These are phyloP conservation scores for Drosophila kohkoa DNA, from an alignment of 1,140 invertebrate species.

Conservation along the genomic window DNA sequence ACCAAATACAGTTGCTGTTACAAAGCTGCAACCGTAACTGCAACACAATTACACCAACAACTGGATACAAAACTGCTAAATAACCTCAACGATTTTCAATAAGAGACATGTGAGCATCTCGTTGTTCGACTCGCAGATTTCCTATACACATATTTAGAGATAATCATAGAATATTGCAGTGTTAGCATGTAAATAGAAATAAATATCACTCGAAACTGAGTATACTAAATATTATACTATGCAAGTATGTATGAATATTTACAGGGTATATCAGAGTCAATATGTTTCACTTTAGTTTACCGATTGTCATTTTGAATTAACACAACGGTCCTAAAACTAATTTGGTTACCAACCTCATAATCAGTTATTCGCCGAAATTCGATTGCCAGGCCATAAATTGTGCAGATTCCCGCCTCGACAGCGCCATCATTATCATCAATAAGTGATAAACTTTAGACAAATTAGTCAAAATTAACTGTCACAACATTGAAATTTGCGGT, in stretches of 20 bases:
- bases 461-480: constrained; percentile 79
- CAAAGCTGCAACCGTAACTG: constrained; percentile 40
- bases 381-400: constrained; percentile 62
- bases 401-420: constrained; percentile 32
- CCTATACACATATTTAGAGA: neutral
- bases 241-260: too few species aligned
- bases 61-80: constrained; percentile 12
- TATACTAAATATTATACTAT: too few species aligned
- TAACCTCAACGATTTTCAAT: constrained; percentile 46
- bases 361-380: constrained; percentile 74
- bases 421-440: constrained; percentile 63
- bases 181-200: too few species aligned
- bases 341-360: constrained; percentile 69
- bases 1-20: constrained; percentile 54
- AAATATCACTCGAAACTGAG: too few species aligned
- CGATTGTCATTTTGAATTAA: constrained; percentile 63
- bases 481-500: constrained; percentile 69
- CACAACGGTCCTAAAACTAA: constrained; percentile 53
- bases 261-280: neutral
- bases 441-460: constrained; percentile 75
- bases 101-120: constrained; percentile 18
- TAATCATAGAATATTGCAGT: too few species aligned
- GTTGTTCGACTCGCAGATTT: constrained; percentile 8
- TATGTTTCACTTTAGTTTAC: constrained; percentile 44
- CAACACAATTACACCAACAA: constrained; percentile 43